Evolutionary conservation across 2,797 vertebrate genomes (phyloP), one percentile per base, ranked within the genome.

Genomic region (Acomys russatus): DNA sequence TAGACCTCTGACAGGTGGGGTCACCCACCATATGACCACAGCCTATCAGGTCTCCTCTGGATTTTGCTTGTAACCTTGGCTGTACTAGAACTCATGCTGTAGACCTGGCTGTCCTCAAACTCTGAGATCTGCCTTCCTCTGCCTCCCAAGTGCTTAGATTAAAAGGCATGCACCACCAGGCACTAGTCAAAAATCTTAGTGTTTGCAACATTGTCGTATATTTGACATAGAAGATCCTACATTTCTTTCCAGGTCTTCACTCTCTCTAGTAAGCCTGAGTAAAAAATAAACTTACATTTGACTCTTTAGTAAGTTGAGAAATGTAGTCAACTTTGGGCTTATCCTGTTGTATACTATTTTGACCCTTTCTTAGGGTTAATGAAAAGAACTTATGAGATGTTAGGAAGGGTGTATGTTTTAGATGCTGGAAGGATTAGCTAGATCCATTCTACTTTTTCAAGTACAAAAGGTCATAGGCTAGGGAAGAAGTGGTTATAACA

Each of bases 381-480:
- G 63, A 64, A 93, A 97, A 90, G 20, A 91, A 89, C 38, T 91
- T 71, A 82, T 51, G n/a, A 33, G 7, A 82, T 87, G 12, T 82
- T 92, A 78, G 51, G 44, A 96, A 92, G 25, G 12, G 68, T 95
- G 23, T 93, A 83, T 90, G 33, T 89, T 96, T 95, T 93, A 95
- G 38, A 63, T 95, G 30, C 44, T 35, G 73, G 35, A 93, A 94
- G 38, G 68, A 94, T 96, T 95, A 91, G 9, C 68, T 88, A 92
- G 70, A 93, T 90, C 59, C 63, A 79, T 76, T 96, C 61, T 97
- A 76, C 86, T 91, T 95, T 96, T 94, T 89, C 87, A 94, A 97
- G 87, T 91, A 94, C 49, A 92, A 94, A 96, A 97, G 88, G 59
- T 97, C 80, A 96, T 89, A 89, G 89, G 80, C 79, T 91, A 83